Evolutionary conservation across 2,888 invertebrate genomes (phyloP), one percentile per base, ranked within the genome.

Genomic region (Cyrtodaria siliqua): DNA sequence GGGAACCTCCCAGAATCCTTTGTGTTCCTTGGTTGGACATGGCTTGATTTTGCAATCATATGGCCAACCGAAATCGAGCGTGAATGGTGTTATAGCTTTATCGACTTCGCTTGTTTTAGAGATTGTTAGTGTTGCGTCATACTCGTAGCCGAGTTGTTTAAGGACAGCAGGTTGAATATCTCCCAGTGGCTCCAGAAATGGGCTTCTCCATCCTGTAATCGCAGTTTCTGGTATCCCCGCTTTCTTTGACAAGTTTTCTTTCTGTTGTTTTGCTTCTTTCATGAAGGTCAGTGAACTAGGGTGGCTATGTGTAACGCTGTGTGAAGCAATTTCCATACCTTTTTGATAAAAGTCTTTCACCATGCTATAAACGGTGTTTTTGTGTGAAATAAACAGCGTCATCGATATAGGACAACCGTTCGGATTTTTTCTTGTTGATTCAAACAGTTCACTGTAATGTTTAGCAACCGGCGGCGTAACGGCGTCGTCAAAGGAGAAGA

Each of bases 351-450:
- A 87, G 38, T 87, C 87, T 33, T 81, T 69, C 24, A 90, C 87
- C 95, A 98, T 97, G 94, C 97, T 97, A 94, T 99, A 99, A 94
- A 99, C 98, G 63, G 99, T 99, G 98, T 99, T 99, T 94, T 99
- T 99, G 93, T 99, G 99, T 59, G 98, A 98, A 79, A 99, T 97
- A 94, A 99, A 99, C 95, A 99, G 98, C 44, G 99, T 99, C 74
- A 97, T 97, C 96, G 97, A 90, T 96, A 95, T 94, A 0, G 94
- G 94, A 71, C 95, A 95, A 1, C 94, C 94, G 88, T 96, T 95
- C 0, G 95, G 95, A 92, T 96, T 96, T 38, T 68, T 78, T 24
- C 89, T 71, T 50, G 77, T 83, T 0, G 88, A 78, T 57, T 89
- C 88, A 56, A 88, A 88, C 24, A 86, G 77, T 56, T 84, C 73